phyloP scores from a whole-genome alignment of 2,888 invertebrate species.

The Rhagophthalmus giganteus region DNA sequence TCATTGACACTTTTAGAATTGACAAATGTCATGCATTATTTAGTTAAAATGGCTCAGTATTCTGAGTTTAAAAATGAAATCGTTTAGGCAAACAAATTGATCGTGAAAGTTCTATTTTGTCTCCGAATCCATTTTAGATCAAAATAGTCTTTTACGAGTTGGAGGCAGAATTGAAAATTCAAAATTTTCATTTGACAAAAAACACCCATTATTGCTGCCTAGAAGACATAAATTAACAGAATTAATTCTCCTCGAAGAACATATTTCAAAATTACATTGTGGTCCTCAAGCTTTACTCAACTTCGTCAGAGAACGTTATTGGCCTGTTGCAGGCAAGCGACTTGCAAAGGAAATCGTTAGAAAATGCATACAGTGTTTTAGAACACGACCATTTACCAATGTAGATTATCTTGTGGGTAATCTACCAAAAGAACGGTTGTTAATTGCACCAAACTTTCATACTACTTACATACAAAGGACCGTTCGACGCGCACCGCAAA shows the following conservation, averaged over 20 bases:
- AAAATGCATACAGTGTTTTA: slow-evolving; percentile 19
- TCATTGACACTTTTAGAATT: slow-evolving; percentile 1
- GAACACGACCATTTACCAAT: slow-evolving; percentile 20
- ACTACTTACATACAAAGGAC: slow-evolving; percentile 28
- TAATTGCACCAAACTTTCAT: slow-evolving; percentile 14
- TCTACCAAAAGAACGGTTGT: slow-evolving; percentile 18
- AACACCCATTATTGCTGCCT: slow-evolving; percentile 28
- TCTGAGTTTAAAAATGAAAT: no score
- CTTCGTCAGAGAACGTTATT: slow-evolving; percentile 25
- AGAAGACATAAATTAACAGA: slow-evolving; percentile 11
- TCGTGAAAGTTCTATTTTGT: no score
- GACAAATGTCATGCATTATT: no score
- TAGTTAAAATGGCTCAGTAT: no score
- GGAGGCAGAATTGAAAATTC: slow-evolving; percentile 32
- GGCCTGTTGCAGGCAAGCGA: slow-evolving; percentile 12
- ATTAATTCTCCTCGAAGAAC: slow-evolving; percentile 17
- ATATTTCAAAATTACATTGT: slow-evolving; percentile 21
- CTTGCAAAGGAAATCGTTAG: background rate
- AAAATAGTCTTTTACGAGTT: slow-evolving; percentile 23
- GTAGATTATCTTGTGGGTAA: slow-evolving; percentile 27
- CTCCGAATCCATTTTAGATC: slow-evolving; percentile 23
- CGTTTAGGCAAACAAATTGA: no score
- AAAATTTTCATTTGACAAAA: slow-evolving; percentile 13
- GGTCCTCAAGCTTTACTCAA: slow-evolving; percentile 29
- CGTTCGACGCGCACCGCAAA: slow-evolving; percentile 27